Evolutionary conservation across 2,797 vertebrate species (phyloP).

Genomic region (Prionace glauca): DNA sequence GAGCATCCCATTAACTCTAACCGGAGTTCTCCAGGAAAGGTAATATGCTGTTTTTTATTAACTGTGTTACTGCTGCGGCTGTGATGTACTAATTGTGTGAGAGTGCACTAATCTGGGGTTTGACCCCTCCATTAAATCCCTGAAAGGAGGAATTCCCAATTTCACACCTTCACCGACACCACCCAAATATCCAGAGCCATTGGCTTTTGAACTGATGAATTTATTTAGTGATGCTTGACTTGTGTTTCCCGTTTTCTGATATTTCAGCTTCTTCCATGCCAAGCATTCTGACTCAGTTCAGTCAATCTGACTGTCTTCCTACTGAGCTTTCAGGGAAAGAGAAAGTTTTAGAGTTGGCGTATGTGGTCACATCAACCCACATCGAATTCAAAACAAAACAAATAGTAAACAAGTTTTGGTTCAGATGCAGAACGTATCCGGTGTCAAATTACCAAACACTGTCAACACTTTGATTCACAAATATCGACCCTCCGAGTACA

Average conservation of each 20-base stretch:
- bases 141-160: neutral
- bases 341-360: slow-evolving; percentile 30
- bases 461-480: neutral
- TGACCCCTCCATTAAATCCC: neutral
- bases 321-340: slow-evolving; percentile 37
- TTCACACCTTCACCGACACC: neutral
- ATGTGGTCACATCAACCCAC: slow-evolving; percentile 33
- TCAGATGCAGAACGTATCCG: neutral
- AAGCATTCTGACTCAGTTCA: neutral
- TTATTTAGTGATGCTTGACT: neutral
- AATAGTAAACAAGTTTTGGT: neutral
- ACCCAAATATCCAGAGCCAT: neutral
- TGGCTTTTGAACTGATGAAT: neutral
- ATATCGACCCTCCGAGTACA: neutral
- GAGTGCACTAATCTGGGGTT: neutral
- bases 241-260: neutral
- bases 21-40: slow-evolving; percentile 69
- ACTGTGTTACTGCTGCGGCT: too few species aligned
- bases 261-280: neutral
- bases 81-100: neutral
- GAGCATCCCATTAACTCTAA: slow-evolving; percentile 58
- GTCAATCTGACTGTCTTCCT: slow-evolving; percentile 32
- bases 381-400: neutral
- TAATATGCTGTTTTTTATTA: slow-evolving; percentile 44
- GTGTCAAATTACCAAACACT: neutral